phyloP scores from a whole-genome alignment of 2,113 vertebrate genomes.

The Aphyosemion australe region DNA sequence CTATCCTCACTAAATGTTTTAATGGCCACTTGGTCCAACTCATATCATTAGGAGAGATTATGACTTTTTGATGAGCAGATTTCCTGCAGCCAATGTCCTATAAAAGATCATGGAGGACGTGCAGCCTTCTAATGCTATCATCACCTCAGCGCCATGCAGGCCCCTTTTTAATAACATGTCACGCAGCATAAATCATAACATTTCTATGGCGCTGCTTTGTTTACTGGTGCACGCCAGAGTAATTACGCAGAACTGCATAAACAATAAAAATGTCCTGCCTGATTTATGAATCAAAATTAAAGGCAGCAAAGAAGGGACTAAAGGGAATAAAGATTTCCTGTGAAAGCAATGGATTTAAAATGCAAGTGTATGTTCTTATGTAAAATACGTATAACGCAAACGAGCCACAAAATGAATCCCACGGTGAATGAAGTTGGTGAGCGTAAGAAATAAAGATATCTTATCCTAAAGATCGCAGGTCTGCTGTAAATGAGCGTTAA shows the following conservation, averaged over 20 bases:
- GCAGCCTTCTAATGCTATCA: conserved; percentile 29
- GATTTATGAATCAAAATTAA: conserved; percentile 44
- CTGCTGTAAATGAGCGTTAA: too few species aligned
- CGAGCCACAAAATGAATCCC: too few species aligned
- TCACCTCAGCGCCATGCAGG: conserved; percentile 4
- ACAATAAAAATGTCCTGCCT: conserved; percentile 56
- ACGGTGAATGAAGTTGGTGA: too few species aligned
- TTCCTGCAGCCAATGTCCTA: conserved; percentile 46
- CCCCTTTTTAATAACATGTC: conserved; percentile 26
- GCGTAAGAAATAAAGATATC: too few species aligned
- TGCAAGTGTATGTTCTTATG: background rate
- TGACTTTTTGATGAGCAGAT: conserved; percentile 67
- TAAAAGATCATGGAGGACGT: conserved; percentile 41
- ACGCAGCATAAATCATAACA: conserved; percentile 52
- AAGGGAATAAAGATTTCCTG: conserved; percentile 25
- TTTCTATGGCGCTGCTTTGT: conserved; percentile 45
- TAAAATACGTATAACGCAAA: background rate
- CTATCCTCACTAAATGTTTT: conserved; percentile 61
- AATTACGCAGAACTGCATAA: conserved; percentile 52
- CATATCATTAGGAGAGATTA: conserved; percentile 66
- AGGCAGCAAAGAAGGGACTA: conserved; percentile 1
- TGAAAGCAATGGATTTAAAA: conserved; percentile 16
- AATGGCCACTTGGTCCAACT: conserved; percentile 60
- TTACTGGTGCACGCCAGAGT: conserved; percentile 56
- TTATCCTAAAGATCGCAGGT: too few species aligned